These are phyloP conservation scores for Hylia prasina DNA, from an alignment of 2,113 vertebrate genomes.

Conservation along the genomic window DNA sequence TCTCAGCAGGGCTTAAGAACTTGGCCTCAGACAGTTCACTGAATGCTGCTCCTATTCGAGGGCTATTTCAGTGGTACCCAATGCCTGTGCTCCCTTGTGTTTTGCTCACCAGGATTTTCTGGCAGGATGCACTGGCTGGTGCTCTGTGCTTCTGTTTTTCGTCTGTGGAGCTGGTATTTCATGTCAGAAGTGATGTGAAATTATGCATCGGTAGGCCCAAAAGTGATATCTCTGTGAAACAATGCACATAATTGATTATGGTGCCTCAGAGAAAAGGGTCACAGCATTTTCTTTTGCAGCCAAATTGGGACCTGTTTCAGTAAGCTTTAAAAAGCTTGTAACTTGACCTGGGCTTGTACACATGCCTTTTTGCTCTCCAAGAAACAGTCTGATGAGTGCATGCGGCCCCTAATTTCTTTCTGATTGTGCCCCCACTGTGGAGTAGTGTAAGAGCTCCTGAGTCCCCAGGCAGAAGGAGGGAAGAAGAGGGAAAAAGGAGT, in stretches of 20 bases:
- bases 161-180: not conserved
- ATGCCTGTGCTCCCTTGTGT: not conserved
- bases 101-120: not conserved
- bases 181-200: not conserved
- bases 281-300: not conserved
- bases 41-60: not conserved
- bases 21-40: not conserved
- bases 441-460: not conserved
- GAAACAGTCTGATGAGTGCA: not conserved
- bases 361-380: not conserved
- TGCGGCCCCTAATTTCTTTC: not conserved
- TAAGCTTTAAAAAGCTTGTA: not conserved
- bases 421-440: not conserved
- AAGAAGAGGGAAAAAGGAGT: not conserved
- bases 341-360: not conserved
- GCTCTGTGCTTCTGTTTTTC: not conserved
- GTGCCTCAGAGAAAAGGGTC: not conserved
- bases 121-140: not conserved
- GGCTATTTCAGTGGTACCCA: not conserved
- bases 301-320: not conserved
- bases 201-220: not conserved
- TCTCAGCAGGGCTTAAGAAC: not conserved
- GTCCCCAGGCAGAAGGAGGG: not conserved
- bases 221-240: not conserved
- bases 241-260: rapidly evolving